Evolutionary conservation across 2,113 vertebrate genomes (phyloP).

Genomic region (Ciconia maguari): DNA sequence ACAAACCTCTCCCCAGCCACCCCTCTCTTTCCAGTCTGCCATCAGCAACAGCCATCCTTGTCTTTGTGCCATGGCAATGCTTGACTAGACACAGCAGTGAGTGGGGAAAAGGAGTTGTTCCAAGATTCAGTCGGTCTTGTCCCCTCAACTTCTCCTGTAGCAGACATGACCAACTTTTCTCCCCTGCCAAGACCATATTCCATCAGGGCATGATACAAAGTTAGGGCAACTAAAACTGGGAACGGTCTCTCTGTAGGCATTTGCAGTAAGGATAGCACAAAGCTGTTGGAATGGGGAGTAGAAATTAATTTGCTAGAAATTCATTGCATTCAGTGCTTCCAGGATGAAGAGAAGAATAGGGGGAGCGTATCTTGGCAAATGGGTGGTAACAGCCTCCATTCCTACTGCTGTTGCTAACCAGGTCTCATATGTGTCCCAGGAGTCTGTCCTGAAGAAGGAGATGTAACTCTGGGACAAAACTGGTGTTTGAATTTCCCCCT

Average conservation of each 20-base stretch:
- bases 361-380: background rate
- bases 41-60: background rate
- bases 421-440: background rate
- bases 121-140: background rate
- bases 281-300: background rate
- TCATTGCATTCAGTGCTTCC: background rate
- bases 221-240: background rate
- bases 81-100: background rate
- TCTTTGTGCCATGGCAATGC: rapidly evolving
- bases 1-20: background rate
- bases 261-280: background rate
- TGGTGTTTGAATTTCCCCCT: background rate
- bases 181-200: background rate
- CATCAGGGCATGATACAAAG: rapidly evolving
- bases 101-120: background rate
- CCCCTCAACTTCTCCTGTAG: background rate
- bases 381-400: rapidly evolving
- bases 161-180: background rate
- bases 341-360: background rate
- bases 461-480: background rate
- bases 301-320: background rate
- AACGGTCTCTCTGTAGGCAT: rapidly evolving
- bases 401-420: background rate
- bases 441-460: background rate
- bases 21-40: background rate